Base-by-base conservation (phyloP, 2,113 vertebrate genomes). In the Petroica traversi region DNA sequence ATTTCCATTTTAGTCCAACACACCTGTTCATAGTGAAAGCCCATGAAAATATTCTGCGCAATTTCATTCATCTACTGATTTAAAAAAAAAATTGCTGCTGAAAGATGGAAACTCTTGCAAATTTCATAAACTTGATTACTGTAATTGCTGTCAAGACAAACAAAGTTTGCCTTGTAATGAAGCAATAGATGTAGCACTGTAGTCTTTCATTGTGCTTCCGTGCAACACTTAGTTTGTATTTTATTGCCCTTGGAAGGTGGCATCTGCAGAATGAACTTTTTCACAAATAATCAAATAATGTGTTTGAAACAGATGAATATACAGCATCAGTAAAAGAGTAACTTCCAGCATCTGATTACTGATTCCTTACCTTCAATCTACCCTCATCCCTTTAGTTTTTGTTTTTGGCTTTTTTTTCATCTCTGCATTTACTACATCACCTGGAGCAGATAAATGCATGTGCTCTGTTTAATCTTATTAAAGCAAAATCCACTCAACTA, bases 401-500 rank as follows among this genome's bases (percentile, higher is more conserved):
- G 34, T 17, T 38, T 36, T 0, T 7, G n/a, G 34, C 14, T 38
- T 36, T 66, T 81, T 74, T 88, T 73, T 45, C 75, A 31, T 81
- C 85, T 86, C 36, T 63, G 58, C 38, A 68, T 31, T 89, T 82
- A 67, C 89, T 38, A 86, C 57, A 68, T 88, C 91, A 93, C 94
- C 80, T 93, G 83, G 74, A 97, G 96, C 90, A 97, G 92, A 96
- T 94, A 92, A 97, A 97, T 91, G 66, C 52, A 88, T 64, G 58
- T 64, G 58, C 52, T 94, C 41, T 71, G 48, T 85, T 97, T 95
- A 92, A 96, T 89, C 96, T 95, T 96, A 95, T 93, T 94, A 93
- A 95, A 96, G 80, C 66, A 85, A 98, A 97, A 94, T 96, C 93
- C 92, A 92, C 85, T 97, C 88, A 93, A 87, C 73, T 95, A 33